These are phyloP conservation scores for Lathronympha strigana DNA, from an alignment of 2,888 invertebrate species.

Conservation along the genomic window DNA sequence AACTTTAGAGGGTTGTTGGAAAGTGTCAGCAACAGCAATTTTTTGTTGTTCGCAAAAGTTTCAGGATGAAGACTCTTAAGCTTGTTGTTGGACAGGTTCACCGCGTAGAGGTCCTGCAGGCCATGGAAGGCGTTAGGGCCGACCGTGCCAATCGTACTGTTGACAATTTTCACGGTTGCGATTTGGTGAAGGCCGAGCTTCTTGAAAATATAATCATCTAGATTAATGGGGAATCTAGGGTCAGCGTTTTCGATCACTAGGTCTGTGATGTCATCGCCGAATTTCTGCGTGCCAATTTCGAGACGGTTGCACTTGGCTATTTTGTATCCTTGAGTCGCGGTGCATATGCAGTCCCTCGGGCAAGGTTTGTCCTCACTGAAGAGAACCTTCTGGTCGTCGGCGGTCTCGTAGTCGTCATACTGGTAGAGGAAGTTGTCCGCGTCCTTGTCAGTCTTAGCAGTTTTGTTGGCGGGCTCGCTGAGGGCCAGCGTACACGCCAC, in stretches of 20 bases:
- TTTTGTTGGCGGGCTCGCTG: constrained; percentile 69
- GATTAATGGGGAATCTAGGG: constrained; percentile 81
- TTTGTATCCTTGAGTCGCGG: constrained; percentile 84
- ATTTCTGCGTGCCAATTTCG: constrained; percentile 87
- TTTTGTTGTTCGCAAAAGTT: constrained; percentile 87
- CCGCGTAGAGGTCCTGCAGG: constrained; percentile 86
- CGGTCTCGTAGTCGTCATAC: constrained; percentile 75
- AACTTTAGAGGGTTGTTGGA: constrained; percentile 86
- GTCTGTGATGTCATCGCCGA: constrained; percentile 87
- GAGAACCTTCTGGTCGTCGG: constrained; percentile 78
- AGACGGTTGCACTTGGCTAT: constrained; percentile 88
- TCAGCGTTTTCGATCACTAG: constrained; percentile 87
- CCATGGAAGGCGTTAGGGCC: constrained; percentile 88
- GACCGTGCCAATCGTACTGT: constrained; percentile 87
- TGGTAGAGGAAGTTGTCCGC: constrained; percentile 66
- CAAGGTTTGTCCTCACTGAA: constrained; percentile 82
- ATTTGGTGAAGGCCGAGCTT: constrained; percentile 86
- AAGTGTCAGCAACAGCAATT: constrained; percentile 86
- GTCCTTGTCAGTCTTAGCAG: constrained; percentile 62
- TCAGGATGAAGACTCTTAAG: constrained; percentile 87
- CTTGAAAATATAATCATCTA: constrained; percentile 85
- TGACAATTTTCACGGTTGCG: constrained; percentile 87
- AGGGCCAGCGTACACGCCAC: constrained; percentile 74
- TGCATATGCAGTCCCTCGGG: constrained; percentile 86
- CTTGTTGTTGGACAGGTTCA: constrained; percentile 88